Conservation (phyloP, 2,113 vertebrate genomes). For the Nibea coibor region DNA sequence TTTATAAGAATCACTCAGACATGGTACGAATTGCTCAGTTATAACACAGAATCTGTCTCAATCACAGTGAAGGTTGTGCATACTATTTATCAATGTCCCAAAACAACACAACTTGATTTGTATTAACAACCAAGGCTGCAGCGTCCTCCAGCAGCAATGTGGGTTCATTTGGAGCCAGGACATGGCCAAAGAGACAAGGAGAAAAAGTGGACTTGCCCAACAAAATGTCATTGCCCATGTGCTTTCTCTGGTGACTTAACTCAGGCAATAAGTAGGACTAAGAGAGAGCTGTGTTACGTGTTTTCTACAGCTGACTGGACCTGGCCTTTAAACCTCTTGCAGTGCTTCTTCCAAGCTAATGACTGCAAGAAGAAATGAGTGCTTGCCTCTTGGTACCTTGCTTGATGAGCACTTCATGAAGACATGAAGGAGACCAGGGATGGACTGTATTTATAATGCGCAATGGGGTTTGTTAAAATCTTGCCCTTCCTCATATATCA, state of each 20-base stretch:
- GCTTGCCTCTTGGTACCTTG: slow-evolving; percentile 28
- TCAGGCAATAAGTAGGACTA: slow-evolving; percentile 31
- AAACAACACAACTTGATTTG: neutral
- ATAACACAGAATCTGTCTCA: neutral
- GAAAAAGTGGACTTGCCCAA: neutral
- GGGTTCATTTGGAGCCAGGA: neutral
- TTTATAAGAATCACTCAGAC: neutral
- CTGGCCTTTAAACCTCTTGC: slow-evolving; percentile 51
- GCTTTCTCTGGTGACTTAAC: slow-evolving; percentile 17
- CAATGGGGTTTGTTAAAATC: slow-evolving; percentile 20
- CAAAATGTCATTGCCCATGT: neutral
- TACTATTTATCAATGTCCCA: neutral
- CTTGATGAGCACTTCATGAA: slow-evolving; percentile 49
- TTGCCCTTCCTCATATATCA: slow-evolving; percentile 18
- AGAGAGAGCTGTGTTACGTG: slow-evolving; percentile 39
- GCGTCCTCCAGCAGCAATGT: neutral
- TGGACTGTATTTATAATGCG: neutral
- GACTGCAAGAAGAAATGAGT: slow-evolving; percentile 40
- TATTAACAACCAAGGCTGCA: neutral
- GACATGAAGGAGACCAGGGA: slow-evolving; percentile 28
- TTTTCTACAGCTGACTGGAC: slow-evolving; percentile 62
- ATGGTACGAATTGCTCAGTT: neutral
- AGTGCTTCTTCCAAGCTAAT: slow-evolving; percentile 50
- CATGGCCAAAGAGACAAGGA: neutral
- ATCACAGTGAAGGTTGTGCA: neutral